Evolutionary conservation across 2,888 invertebrate genomes (phyloP).

Genomic region (Mimumesa dahlbomi): DNA sequence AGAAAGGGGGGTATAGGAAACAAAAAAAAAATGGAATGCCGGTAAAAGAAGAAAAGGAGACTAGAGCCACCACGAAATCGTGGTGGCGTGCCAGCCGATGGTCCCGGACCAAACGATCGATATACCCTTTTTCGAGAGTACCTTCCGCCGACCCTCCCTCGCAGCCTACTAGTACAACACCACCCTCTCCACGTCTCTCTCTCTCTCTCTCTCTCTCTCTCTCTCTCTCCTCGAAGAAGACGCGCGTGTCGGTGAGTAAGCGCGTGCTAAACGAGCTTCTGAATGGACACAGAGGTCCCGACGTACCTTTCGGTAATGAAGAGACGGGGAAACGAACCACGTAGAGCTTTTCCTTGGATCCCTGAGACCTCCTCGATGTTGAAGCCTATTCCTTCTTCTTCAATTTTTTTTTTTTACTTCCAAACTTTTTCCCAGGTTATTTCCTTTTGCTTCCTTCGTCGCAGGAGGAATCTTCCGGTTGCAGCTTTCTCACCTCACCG

Average conservation of each 20-base stretch:
- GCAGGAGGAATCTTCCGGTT: conserved; percentile 63
- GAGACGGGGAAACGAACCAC: background rate
- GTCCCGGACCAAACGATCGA: conserved; percentile 76
- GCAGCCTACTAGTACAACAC: conserved; percentile 12
- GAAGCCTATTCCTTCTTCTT: background rate
- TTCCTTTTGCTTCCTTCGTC: conserved; percentile 57
- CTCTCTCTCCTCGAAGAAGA: conserved; percentile 16
- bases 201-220: no score
- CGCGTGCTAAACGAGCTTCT: conserved; percentile 1
- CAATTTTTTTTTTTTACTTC: no score
- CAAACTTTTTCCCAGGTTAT: conserved; percentile 41
- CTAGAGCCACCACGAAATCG: conserved; percentile 63
- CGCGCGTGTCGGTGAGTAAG: conserved; percentile 14
- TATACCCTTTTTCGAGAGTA: conserved; percentile 75
- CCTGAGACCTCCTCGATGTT: no score
- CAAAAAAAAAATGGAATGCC: conserved; percentile 25
- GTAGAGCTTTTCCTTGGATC: no score
- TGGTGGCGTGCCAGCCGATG: conserved; percentile 72
- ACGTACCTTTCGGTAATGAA: conserved; percentile 42
- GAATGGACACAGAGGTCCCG: background rate
- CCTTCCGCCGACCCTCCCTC: conserved; percentile 52
- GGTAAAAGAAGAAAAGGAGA: conserved; percentile 48
- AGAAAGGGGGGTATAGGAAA: conserved; percentile 8
- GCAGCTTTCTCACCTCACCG: conserved; percentile 67
- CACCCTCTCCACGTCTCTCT: no score